Conservation (phyloP, 2,797 vertebrate species). For the Lindbergichthys nudifrons region DNA sequence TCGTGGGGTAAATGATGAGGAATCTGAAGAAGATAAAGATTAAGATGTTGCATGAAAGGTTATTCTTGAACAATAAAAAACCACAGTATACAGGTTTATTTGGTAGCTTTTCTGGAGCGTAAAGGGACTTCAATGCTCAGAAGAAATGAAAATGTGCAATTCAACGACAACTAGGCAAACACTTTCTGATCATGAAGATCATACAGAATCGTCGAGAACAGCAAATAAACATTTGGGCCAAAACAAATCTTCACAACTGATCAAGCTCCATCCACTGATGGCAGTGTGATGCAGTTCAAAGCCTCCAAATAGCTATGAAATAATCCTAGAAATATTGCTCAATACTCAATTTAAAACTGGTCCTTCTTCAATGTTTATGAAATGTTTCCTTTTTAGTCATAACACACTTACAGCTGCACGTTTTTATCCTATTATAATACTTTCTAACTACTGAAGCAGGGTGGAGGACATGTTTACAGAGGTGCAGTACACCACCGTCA, state of each 20-base stretch:
- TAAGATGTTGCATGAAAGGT: neutral
- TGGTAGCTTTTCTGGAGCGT: neutral
- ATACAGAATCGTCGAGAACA: too few relatives aligned
- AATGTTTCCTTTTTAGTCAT: slow-evolving; percentile 18
- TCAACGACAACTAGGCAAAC: too few relatives aligned
- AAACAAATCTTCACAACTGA: neutral
- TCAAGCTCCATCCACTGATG: too few relatives aligned
- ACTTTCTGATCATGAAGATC: too few relatives aligned
- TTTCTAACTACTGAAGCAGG: slow-evolving; percentile 26
- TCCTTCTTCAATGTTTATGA: slow-evolving; percentile 4
- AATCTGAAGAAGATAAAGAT: neutral
- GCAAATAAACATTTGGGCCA: neutral
- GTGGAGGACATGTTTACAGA: slow-evolving; percentile 37
- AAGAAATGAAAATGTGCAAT: neutral
- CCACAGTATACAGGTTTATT: neutral
- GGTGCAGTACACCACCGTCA: slow-evolving; percentile 24
- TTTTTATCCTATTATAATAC: neutral
- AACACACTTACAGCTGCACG: slow-evolving; percentile 1
- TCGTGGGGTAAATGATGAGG: neutral
- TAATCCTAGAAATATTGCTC: neutral
- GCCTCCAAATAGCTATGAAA: neutral
- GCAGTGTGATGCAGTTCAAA: neutral
- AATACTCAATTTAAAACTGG: neutral
- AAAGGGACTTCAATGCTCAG: neutral
- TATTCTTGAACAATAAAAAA: neutral